phyloP scores from a whole-genome alignment of 2,888 invertebrate species.

The Antheraea assamensis region DNA sequence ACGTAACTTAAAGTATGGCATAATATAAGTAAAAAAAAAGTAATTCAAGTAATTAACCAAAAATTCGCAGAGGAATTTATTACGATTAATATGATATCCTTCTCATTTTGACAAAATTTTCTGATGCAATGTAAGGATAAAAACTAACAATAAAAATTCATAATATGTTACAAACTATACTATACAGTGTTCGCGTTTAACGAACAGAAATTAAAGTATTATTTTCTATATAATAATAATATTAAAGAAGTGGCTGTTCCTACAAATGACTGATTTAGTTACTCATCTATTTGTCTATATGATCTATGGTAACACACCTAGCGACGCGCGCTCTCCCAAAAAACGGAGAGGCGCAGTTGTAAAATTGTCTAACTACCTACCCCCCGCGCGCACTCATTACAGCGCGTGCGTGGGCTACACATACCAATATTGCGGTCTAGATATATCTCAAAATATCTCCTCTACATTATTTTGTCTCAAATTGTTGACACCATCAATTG shows the following conservation, averaged over 20 bases:
- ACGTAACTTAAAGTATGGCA: too few species aligned
- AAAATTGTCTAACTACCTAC: constrained; percentile 82
- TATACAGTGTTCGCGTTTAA: background rate
- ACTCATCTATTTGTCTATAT: constrained; percentile 39
- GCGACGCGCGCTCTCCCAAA: constrained; percentile 76
- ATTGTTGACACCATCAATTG: too few species aligned
- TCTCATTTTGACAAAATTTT: background rate
- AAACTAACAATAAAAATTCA: background rate
- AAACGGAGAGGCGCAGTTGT: constrained; percentile 81
- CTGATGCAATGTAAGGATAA: background rate
- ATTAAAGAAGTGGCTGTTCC: background rate
- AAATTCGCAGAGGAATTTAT: background rate
- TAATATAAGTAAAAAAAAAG: background rate
- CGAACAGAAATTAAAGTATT: background rate
- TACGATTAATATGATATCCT: background rate
- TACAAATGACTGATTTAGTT: background rate
- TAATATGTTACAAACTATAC: background rate
- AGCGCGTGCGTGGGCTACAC: constrained; percentile 64
- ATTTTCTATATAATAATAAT: background rate
- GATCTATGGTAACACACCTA: constrained; percentile 71
- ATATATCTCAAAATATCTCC: constrained; percentile 45
- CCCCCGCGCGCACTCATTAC: constrained; percentile 78
- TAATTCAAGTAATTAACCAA: background rate
- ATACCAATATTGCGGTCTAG: constrained; percentile 19
- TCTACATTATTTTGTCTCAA: background rate